Percentiles rank a stretch among this genome's conserved stretches.
Conservation (phyloP, 2,888 invertebrate genomes). For the Nowickia ferox region DNA sequence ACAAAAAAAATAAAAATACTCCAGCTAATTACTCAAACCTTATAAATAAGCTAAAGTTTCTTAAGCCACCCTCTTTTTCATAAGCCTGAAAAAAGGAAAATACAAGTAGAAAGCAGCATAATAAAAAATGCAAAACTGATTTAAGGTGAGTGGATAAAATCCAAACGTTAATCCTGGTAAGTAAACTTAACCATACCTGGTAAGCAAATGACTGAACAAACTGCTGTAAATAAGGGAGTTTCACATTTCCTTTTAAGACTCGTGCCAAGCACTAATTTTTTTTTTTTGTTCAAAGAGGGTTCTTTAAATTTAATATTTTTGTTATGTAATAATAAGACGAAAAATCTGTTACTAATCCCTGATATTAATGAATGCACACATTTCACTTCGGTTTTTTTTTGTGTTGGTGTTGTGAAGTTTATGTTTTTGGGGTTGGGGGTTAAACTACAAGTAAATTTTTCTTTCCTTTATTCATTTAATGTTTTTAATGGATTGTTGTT, state of each 20-base stretch:
- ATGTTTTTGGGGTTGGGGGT: not conserved
- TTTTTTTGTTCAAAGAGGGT: constrained; percentile 31
- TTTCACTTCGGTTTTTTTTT: constrained; percentile 6
- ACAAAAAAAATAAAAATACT: not conserved
- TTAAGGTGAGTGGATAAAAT: constrained; percentile 10
- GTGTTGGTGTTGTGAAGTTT: not conserved
- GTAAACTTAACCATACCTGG: constrained; percentile 64
- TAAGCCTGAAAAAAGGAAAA: not conserved
- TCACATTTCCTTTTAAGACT: constrained; percentile 51
- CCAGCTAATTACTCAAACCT: constrained; percentile 59
- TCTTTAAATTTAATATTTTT: constrained; percentile 50
- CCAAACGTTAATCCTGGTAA: constrained; percentile 62
- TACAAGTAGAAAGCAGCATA: not conserved
- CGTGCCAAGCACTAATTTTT: constrained; percentile 47
- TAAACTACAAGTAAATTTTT: not conserved
- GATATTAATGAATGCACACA: constrained; percentile 53
- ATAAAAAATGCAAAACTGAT: constrained; percentile 1
- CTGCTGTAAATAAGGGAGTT: constrained; percentile 45
- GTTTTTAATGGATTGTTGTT: constrained; percentile 13
- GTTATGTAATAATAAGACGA: constrained; percentile 23
- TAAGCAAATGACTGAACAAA: constrained; percentile 55
- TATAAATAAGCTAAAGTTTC: constrained; percentile 12
- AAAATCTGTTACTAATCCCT: constrained; percentile 54
- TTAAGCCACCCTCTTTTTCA: constrained; percentile 33
- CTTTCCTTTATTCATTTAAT: constrained; percentile 7